A percentile compares a stretch with the other conserved stretches of the same genome.
Evolutionary conservation across 2,113 vertebrate species (phyloP).

Genomic region (Apodemus sylvaticus): DNA sequence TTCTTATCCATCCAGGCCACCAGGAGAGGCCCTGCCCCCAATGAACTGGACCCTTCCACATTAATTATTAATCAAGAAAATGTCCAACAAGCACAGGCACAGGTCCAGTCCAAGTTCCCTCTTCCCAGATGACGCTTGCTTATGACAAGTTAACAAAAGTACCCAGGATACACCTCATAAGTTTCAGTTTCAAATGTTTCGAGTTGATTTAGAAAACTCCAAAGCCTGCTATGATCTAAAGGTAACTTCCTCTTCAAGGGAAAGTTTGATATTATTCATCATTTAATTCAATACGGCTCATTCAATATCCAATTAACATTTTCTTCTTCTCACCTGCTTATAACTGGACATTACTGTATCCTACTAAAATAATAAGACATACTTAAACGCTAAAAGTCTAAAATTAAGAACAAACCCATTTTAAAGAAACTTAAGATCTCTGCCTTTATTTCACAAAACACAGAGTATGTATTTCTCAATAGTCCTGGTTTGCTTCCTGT

Average conservation of each 20-base stretch:
- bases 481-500: neutral
- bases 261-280: constrained; percentile 1
- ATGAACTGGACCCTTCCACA: neutral
- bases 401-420: constrained; percentile 25
- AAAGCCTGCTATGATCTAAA: neutral
- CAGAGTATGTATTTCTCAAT: neutral
- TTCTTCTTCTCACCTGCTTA: neutral
- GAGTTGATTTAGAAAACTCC: neutral
- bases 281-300: neutral
- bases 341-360: constrained; percentile 42
- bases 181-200: constrained; percentile 3
- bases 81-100: neutral
- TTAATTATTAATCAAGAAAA: neutral
- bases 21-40: neutral
- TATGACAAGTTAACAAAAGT: neutral
- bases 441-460: neutral
- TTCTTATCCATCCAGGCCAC: neutral
- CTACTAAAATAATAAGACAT: neutral
- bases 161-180: neutral
- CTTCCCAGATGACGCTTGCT: neutral
- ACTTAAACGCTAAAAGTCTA: constrained; percentile 6
- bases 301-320: constrained; percentile 14
- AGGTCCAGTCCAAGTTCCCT: neutral
- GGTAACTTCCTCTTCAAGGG: constrained; percentile 11
- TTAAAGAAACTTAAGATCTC: constrained; percentile 20